Evolutionary conservation across 2,113 vertebrate species (phyloP), one percentile per base, ranked within the genome.

Genomic region (Microcebus griseorufus): DNA sequence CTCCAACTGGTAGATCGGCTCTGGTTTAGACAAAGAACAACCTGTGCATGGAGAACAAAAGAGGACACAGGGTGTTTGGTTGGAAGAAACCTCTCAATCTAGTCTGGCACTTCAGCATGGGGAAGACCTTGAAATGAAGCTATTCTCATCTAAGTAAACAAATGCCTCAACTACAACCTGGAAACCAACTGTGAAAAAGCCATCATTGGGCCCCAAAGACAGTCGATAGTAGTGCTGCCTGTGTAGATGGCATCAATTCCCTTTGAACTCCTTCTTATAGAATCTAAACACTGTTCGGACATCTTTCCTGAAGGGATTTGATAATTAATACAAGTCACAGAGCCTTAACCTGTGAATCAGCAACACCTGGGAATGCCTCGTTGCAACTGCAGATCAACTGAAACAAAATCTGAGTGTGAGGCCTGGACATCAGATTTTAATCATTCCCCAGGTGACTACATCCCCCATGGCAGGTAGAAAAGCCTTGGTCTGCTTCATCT

Each of bases 11-110:
- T 5, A 39, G 37, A 88, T 91, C n/a, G 88, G 55, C 22, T 95
- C 94, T 32, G 86, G 67, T 60, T 90, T 79, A 32, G 94, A 70
- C 25, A 94, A 13, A 83, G 94, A 22, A 69, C 58, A 96, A 8
- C 94, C 97, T 97, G 64, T 48, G 55, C 20, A 39, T 0, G 2
- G 42, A 90, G 64, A 88, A 22, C 22, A 18, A 32, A 67, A 42
- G 58, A 84, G 20, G 32, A 88, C 12, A 72, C 4, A 29, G 51
- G 39, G n/a, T 70, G 23, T 64, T n/a, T 13, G 20, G 48, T 51
- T 20, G 79, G 39, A 83, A 65, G 11, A 79, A 86, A 55, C 23
- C 20, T 65, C 39, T 55, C 29, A 32, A 0, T 51, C 7, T 12
- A 72, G 10, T 29, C 5, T 39, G 23, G 27, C 51, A 65, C 69